Conservation (phyloP, 2,113 vertebrate species). For the Scatophagus argus region DNA sequence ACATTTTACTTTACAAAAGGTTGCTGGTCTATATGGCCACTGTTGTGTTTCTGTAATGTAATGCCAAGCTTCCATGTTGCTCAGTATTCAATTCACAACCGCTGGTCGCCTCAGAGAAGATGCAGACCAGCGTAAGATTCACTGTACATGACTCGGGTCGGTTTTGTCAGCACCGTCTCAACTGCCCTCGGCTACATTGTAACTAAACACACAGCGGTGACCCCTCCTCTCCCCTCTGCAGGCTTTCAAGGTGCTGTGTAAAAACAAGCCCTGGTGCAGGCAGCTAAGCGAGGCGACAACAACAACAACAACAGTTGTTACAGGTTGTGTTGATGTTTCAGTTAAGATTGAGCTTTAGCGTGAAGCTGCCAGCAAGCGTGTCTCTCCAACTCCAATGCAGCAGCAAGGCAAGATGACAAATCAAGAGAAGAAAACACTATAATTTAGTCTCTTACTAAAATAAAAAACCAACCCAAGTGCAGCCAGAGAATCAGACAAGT, state of each 20-base stretch:
- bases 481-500: neutral
- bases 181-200: conserved; percentile 6
- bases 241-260: too few species aligned
- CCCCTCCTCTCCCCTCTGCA: too few species aligned
- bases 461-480: neutral
- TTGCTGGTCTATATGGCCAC: neutral
- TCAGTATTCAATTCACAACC: neutral
- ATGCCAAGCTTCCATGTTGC: neutral
- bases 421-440: conserved; percentile 11
- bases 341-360: conserved; percentile 8
- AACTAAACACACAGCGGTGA: conserved; percentile 29
- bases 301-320: conserved; percentile 1
- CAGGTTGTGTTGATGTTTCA: conserved; percentile 19
- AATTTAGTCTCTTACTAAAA: conserved; percentile 30
- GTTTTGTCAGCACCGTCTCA: conserved; percentile 8
- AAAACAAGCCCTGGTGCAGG: neutral
- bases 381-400: neutral
- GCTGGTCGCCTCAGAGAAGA: neutral
- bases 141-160: neutral
- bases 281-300: neutral
- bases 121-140: conserved; percentile 15
- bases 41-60: neutral
- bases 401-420: conserved; percentile 17
- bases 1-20: neutral
- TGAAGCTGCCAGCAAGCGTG: conserved; percentile 4